Evolutionary conservation across 2,888 invertebrate genomes (phyloP), one percentile per base, ranked within the genome.

Genomic region (Scotopteryx bipunctaria): DNA sequence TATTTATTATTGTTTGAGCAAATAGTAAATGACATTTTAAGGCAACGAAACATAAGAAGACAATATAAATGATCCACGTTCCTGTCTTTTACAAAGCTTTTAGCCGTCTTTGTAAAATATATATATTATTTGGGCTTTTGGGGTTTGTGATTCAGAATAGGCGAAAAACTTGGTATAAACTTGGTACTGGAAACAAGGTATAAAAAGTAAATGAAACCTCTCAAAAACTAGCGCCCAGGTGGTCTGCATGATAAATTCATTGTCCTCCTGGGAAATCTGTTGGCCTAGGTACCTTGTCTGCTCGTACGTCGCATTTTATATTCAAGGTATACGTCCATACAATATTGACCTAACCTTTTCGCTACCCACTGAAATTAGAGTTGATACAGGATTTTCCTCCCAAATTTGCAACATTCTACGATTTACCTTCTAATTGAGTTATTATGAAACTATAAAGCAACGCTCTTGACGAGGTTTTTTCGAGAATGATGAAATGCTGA

Each of bases 221-320:
- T 40, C 15, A 13, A 37, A 43, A 50, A 50, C 27, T 15, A 21
- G 23, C 19, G 19, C n/a, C 29, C 16, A 33, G 27, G 43, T 16
- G 42, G 47, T 27, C 52, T 23, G 50, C 42, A 55, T 60, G 52
- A 55, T 55, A 53, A 42, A 57, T 59, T 59, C 51, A 61, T 50
- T 38, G 29, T 49, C 55, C 45, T 44, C 57, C 31, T 33, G 61
- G 57, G 55, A 61, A 59, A 57, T 57, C 57, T 53, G 41, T 40
- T 44, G 55, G 38, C 51, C 43, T 53, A 45, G 27, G 27, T 27
- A 49, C 54, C 16, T 51, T n/a, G n/a, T n/a, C n/a, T n/a, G n/a
- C 27, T 27, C 27, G 8, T 5, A 55, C 42, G 31, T 47, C 38
- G 48, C 53, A 44, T 46, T 60, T 54, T 48, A 23, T 55, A 53